Evolutionary conservation across 2,888 invertebrate genomes (phyloP), one percentile per base, ranked within the genome.

Genomic region (Fragum whitleyi): DNA sequence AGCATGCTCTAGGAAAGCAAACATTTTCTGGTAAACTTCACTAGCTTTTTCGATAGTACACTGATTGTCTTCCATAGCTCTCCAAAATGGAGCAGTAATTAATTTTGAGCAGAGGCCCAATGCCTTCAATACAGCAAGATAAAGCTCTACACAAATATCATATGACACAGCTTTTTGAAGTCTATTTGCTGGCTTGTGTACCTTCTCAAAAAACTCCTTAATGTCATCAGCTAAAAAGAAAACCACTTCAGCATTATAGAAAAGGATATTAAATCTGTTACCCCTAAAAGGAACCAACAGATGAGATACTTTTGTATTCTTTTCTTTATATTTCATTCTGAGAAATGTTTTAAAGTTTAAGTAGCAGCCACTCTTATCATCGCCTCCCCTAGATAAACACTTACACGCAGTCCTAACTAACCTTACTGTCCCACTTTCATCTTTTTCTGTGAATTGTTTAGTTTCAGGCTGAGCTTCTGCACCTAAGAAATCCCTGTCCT

Each of bases 91-190:
- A 14, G 65, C 83, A 28, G 74, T 83, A 1, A 81, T 61, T 5
- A 83, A 0, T 73, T 83, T 81, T 19, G 75, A 83, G 62, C 77
- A 80, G 1, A 78, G 32, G 6, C 75, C 75, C 14, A 81, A 68
- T 21, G 74, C 74, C 28, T 78, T 74, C 11, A 65, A 14, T 0
- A 78, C 55, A 5, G 77, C 61, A 26, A 81, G 9, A 61, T 74
- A 32, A 11, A 59, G 7, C 23, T 39, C n/a, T n/a, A n/a, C n/a
- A n/a, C n/a, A n/a, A n/a, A n/a, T n/a, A n/a, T n/a, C n/a, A n/a
- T n/a, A n/a, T 21, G 21, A 7, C 19, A 81, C 81, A 21, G 74
- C 77, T 53, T 81, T 74, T 28, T 81, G 81, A 11, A 81, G 55
- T 26, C 51, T 14, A 26, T 74, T 74, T 11, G 67, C 11, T 26